Percentiles rank a stretch among this genome's conserved stretches.
Conservation (phyloP, 2,888 invertebrate genomes). For the Tenthredo distinguenda region DNA sequence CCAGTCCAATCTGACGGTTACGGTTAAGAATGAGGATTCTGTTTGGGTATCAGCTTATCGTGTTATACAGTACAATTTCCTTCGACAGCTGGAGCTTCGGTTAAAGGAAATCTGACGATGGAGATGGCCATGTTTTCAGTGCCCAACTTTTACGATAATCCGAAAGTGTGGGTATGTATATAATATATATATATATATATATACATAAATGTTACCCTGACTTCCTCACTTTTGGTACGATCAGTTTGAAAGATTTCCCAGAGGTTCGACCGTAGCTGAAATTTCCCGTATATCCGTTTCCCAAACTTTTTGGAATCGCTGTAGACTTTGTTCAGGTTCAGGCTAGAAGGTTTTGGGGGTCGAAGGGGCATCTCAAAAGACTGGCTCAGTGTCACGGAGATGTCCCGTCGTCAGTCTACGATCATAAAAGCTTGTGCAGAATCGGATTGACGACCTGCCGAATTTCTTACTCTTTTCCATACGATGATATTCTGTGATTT, state of each 20-base stretch:
- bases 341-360: background rate
- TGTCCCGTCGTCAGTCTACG: background rate
- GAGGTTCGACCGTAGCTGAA: background rate
- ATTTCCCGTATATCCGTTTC: too few relatives aligned
- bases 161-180: background rate
- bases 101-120: background rate
- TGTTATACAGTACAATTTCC: background rate
- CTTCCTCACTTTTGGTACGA: too few relatives aligned
- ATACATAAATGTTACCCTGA: background rate
- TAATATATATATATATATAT: background rate
- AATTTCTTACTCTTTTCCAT: background rate
- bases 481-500: background rate
- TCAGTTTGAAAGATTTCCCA: background rate
- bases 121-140: background rate
- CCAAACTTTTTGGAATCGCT: background rate
- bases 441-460: background rate
- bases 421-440: background rate
- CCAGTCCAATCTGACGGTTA: background rate
- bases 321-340: background rate
- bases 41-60: background rate
- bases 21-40: conserved; percentile 1
- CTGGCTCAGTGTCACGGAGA: background rate
- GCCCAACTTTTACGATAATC: background rate
- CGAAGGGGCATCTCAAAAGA: background rate
- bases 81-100: background rate